Percentiles rank a stretch among this genome's conserved stretches.
Conservation (phyloP, 64 coral and sea anemone genomes). For the Astreopora myriophthalma region DNA sequence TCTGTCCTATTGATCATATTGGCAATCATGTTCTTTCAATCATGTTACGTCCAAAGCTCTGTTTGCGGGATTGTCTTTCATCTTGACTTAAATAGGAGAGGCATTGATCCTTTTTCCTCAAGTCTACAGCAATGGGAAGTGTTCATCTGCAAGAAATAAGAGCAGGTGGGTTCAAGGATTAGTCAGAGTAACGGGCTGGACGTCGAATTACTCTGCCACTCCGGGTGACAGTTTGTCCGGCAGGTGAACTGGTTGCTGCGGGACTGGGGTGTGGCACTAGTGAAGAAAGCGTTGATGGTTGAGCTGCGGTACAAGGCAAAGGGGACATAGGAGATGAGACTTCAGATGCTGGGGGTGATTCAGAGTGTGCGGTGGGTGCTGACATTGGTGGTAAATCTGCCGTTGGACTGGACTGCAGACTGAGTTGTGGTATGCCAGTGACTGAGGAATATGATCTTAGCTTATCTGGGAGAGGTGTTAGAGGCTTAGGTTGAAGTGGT, state of each 20-base stretch:
- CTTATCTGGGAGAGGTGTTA: background rate
- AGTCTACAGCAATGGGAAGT: conserved; percentile 8
- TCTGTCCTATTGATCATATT: too few relatives aligned
- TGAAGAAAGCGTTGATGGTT: background rate
- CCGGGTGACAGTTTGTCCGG: conserved; percentile 23
- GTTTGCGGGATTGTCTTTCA: too few relatives aligned
- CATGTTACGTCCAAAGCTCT: too few relatives aligned
- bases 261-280: background rate
- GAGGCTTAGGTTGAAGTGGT: background rate
- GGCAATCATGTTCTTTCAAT: too few relatives aligned
- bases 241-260: background rate
- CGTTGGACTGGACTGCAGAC: background rate
- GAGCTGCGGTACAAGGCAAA: background rate
- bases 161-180: background rate
- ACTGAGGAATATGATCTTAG: background rate
- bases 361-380: background rate
- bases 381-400: background rate
- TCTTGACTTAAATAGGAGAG: too few relatives aligned
- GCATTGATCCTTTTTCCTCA: too few relatives aligned
- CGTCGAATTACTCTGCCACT: conserved; percentile 59
- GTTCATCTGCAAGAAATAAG: background rate
- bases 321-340: background rate
- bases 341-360: background rate
- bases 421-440: background rate
- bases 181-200: conserved; percentile 66